Conservation (phyloP, 2,113 vertebrate genomes). For the Sakesphorus luctuosus region DNA sequence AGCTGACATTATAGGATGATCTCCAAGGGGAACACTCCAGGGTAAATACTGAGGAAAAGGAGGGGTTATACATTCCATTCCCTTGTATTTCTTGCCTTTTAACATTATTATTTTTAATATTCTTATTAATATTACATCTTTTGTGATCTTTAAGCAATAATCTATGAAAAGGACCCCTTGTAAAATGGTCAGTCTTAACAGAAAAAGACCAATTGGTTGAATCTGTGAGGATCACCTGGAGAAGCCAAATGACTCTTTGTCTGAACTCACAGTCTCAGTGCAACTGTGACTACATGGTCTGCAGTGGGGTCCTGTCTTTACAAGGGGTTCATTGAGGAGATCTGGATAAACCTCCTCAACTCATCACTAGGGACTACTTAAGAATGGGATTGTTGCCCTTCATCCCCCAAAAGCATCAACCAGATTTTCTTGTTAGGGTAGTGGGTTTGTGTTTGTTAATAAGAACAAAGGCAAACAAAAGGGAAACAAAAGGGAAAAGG, state of each 20-base stretch:
- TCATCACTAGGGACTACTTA: not conserved
- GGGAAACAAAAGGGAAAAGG: not conserved
- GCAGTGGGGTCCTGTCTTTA: not conserved
- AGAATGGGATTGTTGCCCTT: not conserved
- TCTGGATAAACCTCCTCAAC: not conserved
- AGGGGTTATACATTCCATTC: not conserved
- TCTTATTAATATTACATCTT: not conserved
- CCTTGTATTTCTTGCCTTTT: conserved; percentile 18
- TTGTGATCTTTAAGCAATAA: not conserved
- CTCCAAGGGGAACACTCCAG: conserved; percentile 21
- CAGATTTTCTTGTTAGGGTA: not conserved
- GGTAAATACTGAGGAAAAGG: conserved; percentile 19
- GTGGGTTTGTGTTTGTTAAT: not conserved
- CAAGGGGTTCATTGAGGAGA: not conserved
- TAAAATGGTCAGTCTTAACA: not conserved
- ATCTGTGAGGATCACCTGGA: not conserved
- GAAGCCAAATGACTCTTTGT: not conserved
- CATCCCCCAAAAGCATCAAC: not conserved
- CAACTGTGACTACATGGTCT: not conserved
- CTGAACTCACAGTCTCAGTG: not conserved
- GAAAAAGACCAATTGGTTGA: not conserved
- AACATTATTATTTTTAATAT: not conserved
- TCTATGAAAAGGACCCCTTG: not conserved
- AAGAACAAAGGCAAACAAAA: not conserved
- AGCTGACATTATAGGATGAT: conserved; percentile 65